These are phyloP conservation scores for Oncorhynchus clarkii DNA, from an alignment of 2,113 vertebrate species.

Conservation along the genomic window DNA sequence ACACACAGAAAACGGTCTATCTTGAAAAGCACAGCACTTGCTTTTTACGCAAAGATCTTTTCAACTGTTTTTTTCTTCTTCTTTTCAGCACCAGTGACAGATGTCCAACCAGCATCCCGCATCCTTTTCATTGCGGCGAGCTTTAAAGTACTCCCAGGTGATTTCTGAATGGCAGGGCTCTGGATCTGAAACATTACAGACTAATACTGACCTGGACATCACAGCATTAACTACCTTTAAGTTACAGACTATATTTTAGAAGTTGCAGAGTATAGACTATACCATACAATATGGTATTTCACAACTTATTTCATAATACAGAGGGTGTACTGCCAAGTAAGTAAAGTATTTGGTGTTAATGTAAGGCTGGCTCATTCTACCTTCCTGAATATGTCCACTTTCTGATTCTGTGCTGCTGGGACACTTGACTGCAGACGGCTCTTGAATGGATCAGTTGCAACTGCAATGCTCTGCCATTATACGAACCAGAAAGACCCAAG, in stretches of 20 bases:
- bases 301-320: too few relatives aligned
- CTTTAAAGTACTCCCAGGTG: slow-evolving; percentile 75
- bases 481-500: background rate
- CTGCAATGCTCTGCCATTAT: background rate
- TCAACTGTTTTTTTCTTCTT: slow-evolving; percentile 30
- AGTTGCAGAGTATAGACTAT: too few relatives aligned
- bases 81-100: too few relatives aligned
- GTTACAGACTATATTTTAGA: background rate
- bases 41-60: background rate
- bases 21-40: background rate
- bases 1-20: background rate
- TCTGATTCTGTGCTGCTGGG: background rate
- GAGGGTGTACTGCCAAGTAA: background rate
- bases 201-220: background rate
- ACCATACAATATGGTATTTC: too few relatives aligned
- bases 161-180: slow-evolving; percentile 61
- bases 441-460: background rate
- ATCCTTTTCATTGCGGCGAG: slow-evolving; percentile 63
- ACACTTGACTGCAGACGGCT: background rate
- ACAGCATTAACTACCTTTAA: too few relatives aligned
- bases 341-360: background rate
- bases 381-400: slow-evolving; percentile 40
- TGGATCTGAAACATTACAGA: slow-evolving; percentile 46
- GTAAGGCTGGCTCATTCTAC: slow-evolving; percentile 32
- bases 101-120: too few relatives aligned